Evolutionary conservation across 2,888 invertebrate species (phyloP).

Genomic region (Apotomis betuletana): DNA sequence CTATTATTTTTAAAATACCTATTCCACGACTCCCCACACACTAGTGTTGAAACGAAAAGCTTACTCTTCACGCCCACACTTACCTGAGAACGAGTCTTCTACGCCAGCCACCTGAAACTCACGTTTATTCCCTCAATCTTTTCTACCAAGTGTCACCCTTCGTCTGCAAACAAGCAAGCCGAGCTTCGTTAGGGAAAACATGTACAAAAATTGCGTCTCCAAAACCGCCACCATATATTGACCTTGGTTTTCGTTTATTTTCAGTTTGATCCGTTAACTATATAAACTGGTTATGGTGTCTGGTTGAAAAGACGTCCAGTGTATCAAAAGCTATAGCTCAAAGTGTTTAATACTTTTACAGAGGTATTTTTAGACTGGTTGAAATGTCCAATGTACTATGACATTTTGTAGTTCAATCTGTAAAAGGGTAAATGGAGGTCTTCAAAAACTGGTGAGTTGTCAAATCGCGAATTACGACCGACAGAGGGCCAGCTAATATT

Average conservation of each 20-base stretch:
- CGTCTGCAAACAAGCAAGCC: slow-evolving; percentile 35
- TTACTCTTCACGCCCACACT: not conserved
- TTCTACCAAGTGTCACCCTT: slow-evolving; percentile 33
- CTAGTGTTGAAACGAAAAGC: too few relatives aligned
- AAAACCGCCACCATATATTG: slow-evolving; percentile 42
- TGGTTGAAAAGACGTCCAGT: not conserved
- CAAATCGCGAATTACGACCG: slow-evolving; percentile 77
- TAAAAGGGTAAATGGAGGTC: slow-evolving; percentile 45
- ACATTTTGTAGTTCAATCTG: not conserved
- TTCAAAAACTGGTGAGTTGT: slow-evolving; percentile 43
- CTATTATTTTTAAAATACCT: too few relatives aligned
- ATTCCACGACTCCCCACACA: too few relatives aligned
- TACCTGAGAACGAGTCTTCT: not conserved
- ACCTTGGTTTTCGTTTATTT: not conserved
- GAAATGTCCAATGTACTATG: slow-evolving; percentile 9
- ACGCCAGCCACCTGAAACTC: slow-evolving; percentile 16
- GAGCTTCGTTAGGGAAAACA: slow-evolving; percentile 32
- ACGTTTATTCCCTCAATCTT: slow-evolving; percentile 31
- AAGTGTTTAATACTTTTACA: not conserved
- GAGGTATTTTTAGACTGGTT: not conserved
- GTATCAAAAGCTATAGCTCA: not conserved
- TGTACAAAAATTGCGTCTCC: slow-evolving; percentile 29
- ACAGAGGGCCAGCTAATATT: slow-evolving; percentile 73
- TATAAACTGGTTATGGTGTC: not conserved
- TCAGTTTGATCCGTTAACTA: not conserved